Base-by-base conservation (phyloP, 2,888 invertebrate genomes). In the Drosophila quinaria region DNA sequence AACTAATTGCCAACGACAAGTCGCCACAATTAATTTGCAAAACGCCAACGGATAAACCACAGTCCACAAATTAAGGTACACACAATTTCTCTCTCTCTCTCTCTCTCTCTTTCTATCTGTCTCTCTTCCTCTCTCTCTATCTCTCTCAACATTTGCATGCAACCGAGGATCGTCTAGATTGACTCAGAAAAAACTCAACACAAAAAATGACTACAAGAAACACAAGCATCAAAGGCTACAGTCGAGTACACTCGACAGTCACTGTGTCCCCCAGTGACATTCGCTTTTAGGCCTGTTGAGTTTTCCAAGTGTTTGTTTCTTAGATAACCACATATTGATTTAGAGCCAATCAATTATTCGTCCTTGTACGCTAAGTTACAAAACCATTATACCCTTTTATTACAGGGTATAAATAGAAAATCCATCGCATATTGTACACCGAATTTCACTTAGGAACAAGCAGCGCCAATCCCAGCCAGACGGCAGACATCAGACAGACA, bases 1-100 rank as follows among this genome's bases (percentile, higher is more conserved):
- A 80, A 71, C 86, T 86, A 86, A 86, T 86, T 86, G 87, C 84
- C 69, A 68, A 60, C 74, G 80, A 81, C 89, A 88, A 81, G 79
- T 81, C 68, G 81, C 69, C 78, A 64, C 76, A 81, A 89, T 89
- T 86, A 86, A 89, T 86, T 86, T 89, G 81, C 71, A 51, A 66
- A 83, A 78, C 79, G 85, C 77, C 83, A 75, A 65, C 60, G 65
- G 51, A 73, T 54, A 59, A 62, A 55, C 60, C 22, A 44, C 49
- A 50, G 51, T 49, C 56, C 31, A 11, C 49, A 42, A 11, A 11
- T n/a, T 13, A 13, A 41, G 15, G 10, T 31, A 37, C 56, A 58
- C 37, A 6, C 37, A 2, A 6, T 2, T n/a, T 6, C 35, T 1
- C 35, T 13, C 35, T 13, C 50, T 31, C 17, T 2, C 25, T 5